Evolutionary conservation across 2,113 vertebrate genomes (phyloP).

Genomic region (Saccopteryx leptura): DNA sequence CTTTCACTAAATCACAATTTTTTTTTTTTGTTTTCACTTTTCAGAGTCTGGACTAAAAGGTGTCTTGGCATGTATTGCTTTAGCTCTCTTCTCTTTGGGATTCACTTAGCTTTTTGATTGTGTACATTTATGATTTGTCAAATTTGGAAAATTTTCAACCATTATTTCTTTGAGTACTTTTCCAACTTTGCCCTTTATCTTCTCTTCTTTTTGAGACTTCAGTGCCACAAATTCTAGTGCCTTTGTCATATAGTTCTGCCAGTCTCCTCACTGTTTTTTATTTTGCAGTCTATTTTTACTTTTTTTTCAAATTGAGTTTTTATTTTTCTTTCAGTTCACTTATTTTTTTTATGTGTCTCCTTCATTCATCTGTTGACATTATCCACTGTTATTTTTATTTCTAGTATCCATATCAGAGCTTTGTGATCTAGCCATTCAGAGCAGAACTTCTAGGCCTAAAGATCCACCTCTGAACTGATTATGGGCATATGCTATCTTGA

Average conservation of each 20-base stretch:
- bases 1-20: not conserved
- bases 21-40: not conserved
- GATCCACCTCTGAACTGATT: not conserved
- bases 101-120: not conserved
- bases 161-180: not conserved
- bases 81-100: not conserved
- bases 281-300: not conserved
- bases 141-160: not conserved
- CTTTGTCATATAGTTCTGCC: not conserved
- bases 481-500: not conserved
- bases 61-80: not conserved
- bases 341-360: not conserved
- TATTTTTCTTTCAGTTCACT: not conserved
- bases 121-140: not conserved
- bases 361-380: not conserved
- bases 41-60: not conserved
- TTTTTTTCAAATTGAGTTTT: conserved; percentile 10
- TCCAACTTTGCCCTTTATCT: not conserved
- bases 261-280: not conserved
- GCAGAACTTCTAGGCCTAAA: not conserved
- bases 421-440: not conserved
- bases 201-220: not conserved
- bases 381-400: not conserved
- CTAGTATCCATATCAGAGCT: not conserved
- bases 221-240: not conserved